A percentile compares a stretch with the other conserved stretches of the same genome.
Evolutionary conservation across 2,113 vertebrate genomes (phyloP).

Genomic region (Himantopus leucocephalus): DNA sequence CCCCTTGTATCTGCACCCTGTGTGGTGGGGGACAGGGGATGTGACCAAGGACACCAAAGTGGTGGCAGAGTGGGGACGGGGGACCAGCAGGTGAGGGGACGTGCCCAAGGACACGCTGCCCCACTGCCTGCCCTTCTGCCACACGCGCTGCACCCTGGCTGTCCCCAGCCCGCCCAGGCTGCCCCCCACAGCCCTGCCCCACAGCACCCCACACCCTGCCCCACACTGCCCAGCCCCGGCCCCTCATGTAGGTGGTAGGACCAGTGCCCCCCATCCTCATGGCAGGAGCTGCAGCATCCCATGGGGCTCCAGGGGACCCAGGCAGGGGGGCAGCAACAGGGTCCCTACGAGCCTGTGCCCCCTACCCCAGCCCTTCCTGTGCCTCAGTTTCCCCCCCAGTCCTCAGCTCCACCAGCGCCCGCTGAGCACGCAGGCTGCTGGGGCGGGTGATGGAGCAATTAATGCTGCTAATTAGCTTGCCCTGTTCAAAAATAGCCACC

Average conservation of each 20-base stretch:
- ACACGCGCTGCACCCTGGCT: not conserved
- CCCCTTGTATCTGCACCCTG: not conserved
- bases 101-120: not conserved
- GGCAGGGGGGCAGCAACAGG: not conserved
- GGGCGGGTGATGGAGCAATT: slow-evolving; percentile 17
- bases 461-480: slow-evolving; percentile 50
- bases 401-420: not conserved
- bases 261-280: too few relatives aligned
- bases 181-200: not conserved
- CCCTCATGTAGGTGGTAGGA: not conserved
- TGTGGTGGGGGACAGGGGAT: fast-evolving
- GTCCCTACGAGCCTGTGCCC: not conserved
- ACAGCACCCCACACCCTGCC: not conserved
- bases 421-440: not conserved
- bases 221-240: not conserved
- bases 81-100: not conserved
- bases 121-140: not conserved
- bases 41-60: not conserved
- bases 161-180: not conserved
- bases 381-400: not conserved
- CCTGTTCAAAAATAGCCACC: not conserved
- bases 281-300: not conserved
- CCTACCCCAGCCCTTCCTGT: too few relatives aligned
- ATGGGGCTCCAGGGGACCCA: not conserved
- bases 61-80: not conserved